A percentile compares a stretch with the other conserved stretches of the same genome.
Evolutionary conservation across 2,113 vertebrate genomes (phyloP).

Genomic region (Trinectes maculatus): DNA sequence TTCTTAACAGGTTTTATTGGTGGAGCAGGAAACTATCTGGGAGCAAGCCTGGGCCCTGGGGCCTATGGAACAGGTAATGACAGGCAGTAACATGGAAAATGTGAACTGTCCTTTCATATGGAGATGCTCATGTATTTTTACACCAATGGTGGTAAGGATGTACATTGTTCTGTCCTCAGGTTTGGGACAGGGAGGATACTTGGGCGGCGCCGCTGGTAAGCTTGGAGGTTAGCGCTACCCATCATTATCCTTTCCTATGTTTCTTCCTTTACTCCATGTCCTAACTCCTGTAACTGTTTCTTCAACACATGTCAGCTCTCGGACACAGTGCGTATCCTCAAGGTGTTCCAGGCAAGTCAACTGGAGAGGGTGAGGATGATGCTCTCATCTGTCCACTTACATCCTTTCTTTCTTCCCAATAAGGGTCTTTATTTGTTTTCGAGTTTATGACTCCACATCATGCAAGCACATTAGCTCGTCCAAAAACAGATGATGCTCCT

Average conservation of each 20-base stretch:
- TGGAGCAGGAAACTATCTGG: constrained; percentile 72
- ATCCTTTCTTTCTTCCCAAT: neutral
- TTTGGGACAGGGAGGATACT: constrained; percentile 65
- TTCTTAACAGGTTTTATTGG: constrained; percentile 67
- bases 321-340: constrained; percentile 60
- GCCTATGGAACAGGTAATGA: constrained; percentile 75
- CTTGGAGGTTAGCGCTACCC: constrained; percentile 44
- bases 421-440: no score
- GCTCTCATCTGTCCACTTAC: neutral
- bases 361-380: constrained; percentile 13
- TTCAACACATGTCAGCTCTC: constrained; percentile 22
- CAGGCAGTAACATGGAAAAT: neutral
- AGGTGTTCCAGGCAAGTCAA: constrained; percentile 33
- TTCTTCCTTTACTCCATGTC: neutral
- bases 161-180: constrained; percentile 28
- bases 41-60: constrained; percentile 52
- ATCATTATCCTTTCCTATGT: neutral
- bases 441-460: no score
- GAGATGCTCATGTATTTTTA: constrained; percentile 5
- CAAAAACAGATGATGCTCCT: no score
- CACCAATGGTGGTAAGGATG: constrained; percentile 6
- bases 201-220: constrained; percentile 69
- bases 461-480: no score
- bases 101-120: neutral
- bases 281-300: neutral